Percentiles rank a stretch among this genome's conserved stretches.
Evolutionary conservation across 1,140 invertebrate species (phyloP).

Genomic region (Meteorus sp.): DNA sequence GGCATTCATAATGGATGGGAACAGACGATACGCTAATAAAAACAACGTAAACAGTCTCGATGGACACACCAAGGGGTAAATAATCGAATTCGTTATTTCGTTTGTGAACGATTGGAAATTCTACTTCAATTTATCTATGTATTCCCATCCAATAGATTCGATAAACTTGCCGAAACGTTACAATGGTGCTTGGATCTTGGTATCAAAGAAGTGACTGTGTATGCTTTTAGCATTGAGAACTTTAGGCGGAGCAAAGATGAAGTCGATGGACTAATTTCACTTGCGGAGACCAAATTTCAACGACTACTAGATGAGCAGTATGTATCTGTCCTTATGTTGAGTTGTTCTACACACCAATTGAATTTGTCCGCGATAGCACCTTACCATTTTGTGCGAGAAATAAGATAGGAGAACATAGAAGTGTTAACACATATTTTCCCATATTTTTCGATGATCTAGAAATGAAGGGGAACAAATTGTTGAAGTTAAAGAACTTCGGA

Average conservation of each 20-base stretch:
- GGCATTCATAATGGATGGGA: conserved; percentile 99
- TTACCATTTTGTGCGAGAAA: too few relatives aligned
- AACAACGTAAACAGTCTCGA: conserved; percentile 73
- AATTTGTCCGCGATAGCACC: too few relatives aligned
- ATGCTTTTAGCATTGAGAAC: conserved; percentile 99
- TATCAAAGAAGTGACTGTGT: conserved; percentile 91
- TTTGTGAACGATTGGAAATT: neutral
- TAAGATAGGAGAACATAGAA: too few relatives aligned
- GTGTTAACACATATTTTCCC: too few relatives aligned
- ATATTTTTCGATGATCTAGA: too few relatives aligned
- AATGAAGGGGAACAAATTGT: too few relatives aligned
- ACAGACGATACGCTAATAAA: conserved; percentile 90
- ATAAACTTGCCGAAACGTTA: conserved; percentile 92
- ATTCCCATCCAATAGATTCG: conserved; percentile 65
- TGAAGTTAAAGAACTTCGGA: too few relatives aligned
- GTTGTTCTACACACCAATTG: too few relatives aligned
- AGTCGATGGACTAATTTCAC: conserved; percentile 85
- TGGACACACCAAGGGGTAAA: conserved; percentile 84
- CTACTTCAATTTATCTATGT: neutral
- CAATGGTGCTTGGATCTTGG: conserved; percentile 76
- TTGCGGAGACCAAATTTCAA: conserved; percentile 88
- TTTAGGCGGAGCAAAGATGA: conserved; percentile 93
- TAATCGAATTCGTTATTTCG: conserved; percentile 11
- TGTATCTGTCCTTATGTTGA: too few relatives aligned
- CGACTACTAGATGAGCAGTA: conserved; percentile 85